Conservation (phyloP, 2,113 vertebrate species). For the Dasyornis broadbenti region DNA sequence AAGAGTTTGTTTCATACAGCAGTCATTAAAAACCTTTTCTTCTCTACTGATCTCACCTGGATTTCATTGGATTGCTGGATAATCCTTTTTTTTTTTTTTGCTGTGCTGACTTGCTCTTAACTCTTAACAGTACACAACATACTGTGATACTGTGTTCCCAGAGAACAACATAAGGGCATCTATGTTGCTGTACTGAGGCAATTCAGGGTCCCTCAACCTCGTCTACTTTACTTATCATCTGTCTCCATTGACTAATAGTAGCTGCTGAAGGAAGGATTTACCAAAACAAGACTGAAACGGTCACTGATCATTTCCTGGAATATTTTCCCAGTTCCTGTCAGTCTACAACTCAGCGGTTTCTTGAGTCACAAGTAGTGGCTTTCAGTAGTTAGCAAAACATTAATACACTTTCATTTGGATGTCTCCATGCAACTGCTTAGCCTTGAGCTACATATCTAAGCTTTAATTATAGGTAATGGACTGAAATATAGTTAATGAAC, state of each 20-base stretch:
- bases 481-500: conserved; percentile 30
- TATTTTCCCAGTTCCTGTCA: neutral
- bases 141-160: accelerated
- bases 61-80: neutral
- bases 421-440: neutral
- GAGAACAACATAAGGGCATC: neutral
- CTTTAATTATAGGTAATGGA: conserved; percentile 37
- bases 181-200: neutral
- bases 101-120: neutral
- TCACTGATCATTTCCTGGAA: neutral
- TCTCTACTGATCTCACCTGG: neutral
- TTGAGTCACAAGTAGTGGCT: neutral
- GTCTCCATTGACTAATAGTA: neutral
- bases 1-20: neutral
- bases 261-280: neutral
- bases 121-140: neutral
- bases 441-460: neutral
- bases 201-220: neutral
- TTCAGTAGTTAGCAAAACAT: neutral
- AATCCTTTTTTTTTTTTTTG: neutral
- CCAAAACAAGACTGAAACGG: neutral
- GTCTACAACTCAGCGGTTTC: neutral
- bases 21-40: neutral
- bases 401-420: neutral
- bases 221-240: neutral